Base-by-base conservation (phyloP, 2,797 vertebrate genomes). In the Toxotes lorentzi region DNA sequence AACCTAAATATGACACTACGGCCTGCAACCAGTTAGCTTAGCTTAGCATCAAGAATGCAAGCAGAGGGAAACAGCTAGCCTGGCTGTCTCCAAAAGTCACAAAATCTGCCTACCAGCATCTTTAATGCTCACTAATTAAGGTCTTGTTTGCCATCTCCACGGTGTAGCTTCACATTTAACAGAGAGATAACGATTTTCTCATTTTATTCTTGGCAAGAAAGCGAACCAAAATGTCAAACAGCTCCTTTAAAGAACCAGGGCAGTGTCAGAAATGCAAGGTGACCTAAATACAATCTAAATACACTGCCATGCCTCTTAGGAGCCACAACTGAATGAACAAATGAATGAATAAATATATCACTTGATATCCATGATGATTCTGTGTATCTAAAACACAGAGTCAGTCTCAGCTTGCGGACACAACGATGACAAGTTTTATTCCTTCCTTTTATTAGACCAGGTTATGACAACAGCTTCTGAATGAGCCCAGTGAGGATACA, bases 401-500 rank as follows among this genome's bases (percentile, higher is more conserved):
- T 51, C 12, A n/a, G 21, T 74, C 70, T 70, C 56, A 64, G 57
- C 32, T 63, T 30, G 45, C 11, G 1, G 72, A 67, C 35, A 13
- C 12, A 72, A 24, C 67, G 65, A 45, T 41, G 54, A 54, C 24
- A 32, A 62, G 50, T 74, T 85, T 85, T 62, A 68, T 70, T 83
- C 40, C 14, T 3, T 12, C 32, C 54, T 76, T 79, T 76, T 68
- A 80, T 56, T 76, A 68, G 68, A 27, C 50, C 69, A 43, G 59
- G 80, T 84, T 82, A 70, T 53, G 70, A 70, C 7, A 6, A 56
- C 10, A 21, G 58, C 68, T 51, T 30, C 43, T 68, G 63, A 88
- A 89, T 62, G 78, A 68, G 60, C 76, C 74, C 45, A 4, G 40
- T 0, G 66, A 82, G 81, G 38, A 86, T 34, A 66, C 27, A 43